Percentiles rank a stretch among this genome's conserved stretches.
Evolutionary conservation across 2,797 vertebrate species (phyloP).

Genomic region (Sparidentex hasta): DNA sequence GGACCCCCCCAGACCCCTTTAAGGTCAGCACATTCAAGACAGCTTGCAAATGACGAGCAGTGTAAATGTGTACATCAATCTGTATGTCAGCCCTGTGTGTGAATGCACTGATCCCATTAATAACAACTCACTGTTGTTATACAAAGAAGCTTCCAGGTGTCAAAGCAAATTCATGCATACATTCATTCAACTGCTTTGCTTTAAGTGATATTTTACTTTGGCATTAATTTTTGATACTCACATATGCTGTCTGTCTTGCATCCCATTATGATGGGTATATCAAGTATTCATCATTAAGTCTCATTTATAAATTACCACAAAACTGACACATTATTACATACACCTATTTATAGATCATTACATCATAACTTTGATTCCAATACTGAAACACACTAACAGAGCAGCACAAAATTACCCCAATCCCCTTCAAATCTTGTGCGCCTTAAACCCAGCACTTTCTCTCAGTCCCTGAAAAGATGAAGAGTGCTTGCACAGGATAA

Average conservation of each 20-base stretch:
- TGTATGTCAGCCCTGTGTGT: background rate
- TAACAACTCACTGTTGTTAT: background rate
- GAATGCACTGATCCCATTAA: background rate
- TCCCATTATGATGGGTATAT: background rate
- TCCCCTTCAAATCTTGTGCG: constrained; percentile 8
- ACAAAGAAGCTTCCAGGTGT: too few species aligned
- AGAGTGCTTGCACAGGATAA: constrained; percentile 63
- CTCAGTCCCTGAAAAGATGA: constrained; percentile 53
- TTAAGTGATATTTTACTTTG: background rate
- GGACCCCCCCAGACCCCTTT: background rate
- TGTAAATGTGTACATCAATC: too few species aligned
- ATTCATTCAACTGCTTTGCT: background rate
- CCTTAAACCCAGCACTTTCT: constrained; percentile 14
- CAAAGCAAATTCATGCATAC: too few species aligned
- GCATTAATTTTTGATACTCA: background rate
- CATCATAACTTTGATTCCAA: too few species aligned
- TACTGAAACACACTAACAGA: background rate
- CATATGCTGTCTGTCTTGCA: background rate
- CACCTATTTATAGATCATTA: too few species aligned
- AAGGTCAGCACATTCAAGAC: too few species aligned
- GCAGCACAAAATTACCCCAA: background rate
- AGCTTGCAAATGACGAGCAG: too few species aligned
- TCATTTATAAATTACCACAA: background rate
- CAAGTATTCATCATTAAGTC: background rate
- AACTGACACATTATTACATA: background rate